Evolutionary conservation across 2,888 invertebrate species (phyloP).

Genomic region (Venusia cambrica): DNA sequence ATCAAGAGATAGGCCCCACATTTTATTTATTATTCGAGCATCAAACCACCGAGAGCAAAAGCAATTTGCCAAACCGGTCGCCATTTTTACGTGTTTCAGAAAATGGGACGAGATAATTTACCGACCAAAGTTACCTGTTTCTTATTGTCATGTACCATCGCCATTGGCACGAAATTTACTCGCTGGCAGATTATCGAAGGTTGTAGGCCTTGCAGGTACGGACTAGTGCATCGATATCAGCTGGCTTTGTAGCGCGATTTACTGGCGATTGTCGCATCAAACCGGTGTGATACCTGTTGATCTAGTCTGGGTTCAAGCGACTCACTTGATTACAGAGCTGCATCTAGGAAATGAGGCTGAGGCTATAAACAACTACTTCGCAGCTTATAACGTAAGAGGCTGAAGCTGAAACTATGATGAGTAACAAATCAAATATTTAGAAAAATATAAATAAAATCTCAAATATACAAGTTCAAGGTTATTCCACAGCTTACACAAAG

Average conservation of each 20-base stretch:
- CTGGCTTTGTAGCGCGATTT: constrained; percentile 47
- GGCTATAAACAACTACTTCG: background rate
- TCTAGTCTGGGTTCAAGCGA: constrained; percentile 57
- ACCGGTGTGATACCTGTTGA: constrained; percentile 53
- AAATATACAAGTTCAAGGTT: background rate
- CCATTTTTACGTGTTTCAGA: constrained; percentile 10
- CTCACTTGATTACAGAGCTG: constrained; percentile 2
- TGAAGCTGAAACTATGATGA: too few relatives aligned
- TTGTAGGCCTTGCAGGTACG: constrained; percentile 6
- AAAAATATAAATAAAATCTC: background rate
- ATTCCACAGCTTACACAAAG: too few relatives aligned
- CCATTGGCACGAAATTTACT: constrained; percentile 3
- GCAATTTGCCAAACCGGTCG: constrained; percentile 24
- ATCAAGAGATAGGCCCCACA: constrained; percentile 11
- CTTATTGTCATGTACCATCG: constrained; percentile 7
- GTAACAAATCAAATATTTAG: too few relatives aligned
- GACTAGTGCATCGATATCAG: constrained; percentile 16
- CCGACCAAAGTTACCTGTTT: constrained; percentile 5
- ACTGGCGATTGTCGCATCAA: constrained; percentile 60
- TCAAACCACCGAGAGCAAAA: constrained; percentile 7
- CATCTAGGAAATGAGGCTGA: too few relatives aligned
- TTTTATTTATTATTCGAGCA: constrained; percentile 13
- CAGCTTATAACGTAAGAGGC: background rate
- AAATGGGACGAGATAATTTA: constrained; percentile 9
- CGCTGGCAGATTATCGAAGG: constrained; percentile 10